These are phyloP conservation scores for Coenobita brevimanus DNA, from an alignment of 1,140 invertebrate genomes.

Conservation along the genomic window DNA sequence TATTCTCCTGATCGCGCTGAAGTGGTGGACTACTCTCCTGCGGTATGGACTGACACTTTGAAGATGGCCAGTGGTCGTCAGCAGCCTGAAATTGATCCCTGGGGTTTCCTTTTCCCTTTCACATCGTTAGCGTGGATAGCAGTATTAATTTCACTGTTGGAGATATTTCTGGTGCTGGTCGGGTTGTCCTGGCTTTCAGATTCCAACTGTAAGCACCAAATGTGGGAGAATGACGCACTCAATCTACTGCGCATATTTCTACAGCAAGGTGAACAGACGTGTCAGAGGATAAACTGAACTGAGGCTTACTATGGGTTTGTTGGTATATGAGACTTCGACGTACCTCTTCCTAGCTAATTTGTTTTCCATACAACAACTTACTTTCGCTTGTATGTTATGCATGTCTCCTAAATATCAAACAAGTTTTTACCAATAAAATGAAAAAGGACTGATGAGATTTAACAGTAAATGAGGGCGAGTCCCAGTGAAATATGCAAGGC, in stretches of 20 bases:
- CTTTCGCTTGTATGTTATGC: too few relatives aligned
- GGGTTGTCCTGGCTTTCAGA: neutral
- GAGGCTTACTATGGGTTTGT: neutral
- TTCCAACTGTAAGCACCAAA: too few relatives aligned
- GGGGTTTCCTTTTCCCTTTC: constrained; percentile 33
- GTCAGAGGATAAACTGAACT: neutral
- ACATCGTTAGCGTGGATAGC: constrained; percentile 27
- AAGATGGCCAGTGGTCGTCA: neutral
- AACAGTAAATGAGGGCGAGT: too few relatives aligned
- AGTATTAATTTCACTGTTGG: neutral
- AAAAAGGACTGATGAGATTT: too few relatives aligned
- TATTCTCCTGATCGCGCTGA: neutral
- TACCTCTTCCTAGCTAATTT: too few relatives aligned
- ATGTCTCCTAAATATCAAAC: too few relatives aligned
- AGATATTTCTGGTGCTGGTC: neutral
- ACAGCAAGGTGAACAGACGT: neutral
- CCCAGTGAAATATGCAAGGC: too few relatives aligned
- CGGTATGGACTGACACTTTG: constrained; percentile 2
- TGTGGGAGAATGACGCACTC: neutral
- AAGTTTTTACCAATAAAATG: too few relatives aligned
- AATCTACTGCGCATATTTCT: neutral
- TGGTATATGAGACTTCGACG: too few relatives aligned
- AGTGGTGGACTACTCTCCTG: neutral
- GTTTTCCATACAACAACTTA: too few relatives aligned
- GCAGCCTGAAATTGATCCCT: constrained; percentile 19